Base-by-base conservation (phyloP, 2,113 vertebrate genomes). In the Aplodontia rufa region DNA sequence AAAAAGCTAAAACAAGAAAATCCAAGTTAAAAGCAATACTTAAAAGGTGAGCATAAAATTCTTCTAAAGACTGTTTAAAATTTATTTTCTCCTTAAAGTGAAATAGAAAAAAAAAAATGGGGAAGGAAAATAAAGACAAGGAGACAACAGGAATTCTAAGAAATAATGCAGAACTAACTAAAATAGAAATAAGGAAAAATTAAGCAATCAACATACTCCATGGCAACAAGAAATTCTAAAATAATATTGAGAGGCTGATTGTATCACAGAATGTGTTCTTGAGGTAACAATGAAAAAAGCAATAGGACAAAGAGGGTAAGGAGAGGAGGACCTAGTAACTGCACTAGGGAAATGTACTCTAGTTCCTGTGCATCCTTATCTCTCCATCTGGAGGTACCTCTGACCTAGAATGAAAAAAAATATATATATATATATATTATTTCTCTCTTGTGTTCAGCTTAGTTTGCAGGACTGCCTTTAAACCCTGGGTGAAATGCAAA, bases 171-270 rank as follows among this genome's bases (percentile, higher is more conserved):
- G 82, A 96, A 71, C 13, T 69, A 78, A 49, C 84, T 94, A 94
- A 96, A 96, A 91, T 93, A 88, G 91, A 94, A 96, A 88, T 74
- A 87, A 6, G 9, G 51, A 86, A 89, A 91, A 93, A 47, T 69
- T 78, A 90, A 96, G 49, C 83, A 69, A 88, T 90, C 74, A 94
- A 53, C 58, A 71, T 62, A 89, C 12, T 93, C 94, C 94, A 89
- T 96, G 78, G 89, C 78, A 97, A 97, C 78, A 80, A 96, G 85
- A 83, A 88, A 90, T 83, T 96, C 93, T 91, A 91, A 97, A 96
- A 91, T 95, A 93, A 87, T 93, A 62, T 84, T 62, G 35, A 85
- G 60, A 90, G 55, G n/a, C 72, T 86, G 76, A 30, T 91, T 74
- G 19, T 88, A 55, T 42, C 68, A 74, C 26, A 81, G 75, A 93